These are phyloP conservation scores for Acromyrmex charruanus DNA, from an alignment of 1,140 invertebrate species.

Conservation along the genomic window DNA sequence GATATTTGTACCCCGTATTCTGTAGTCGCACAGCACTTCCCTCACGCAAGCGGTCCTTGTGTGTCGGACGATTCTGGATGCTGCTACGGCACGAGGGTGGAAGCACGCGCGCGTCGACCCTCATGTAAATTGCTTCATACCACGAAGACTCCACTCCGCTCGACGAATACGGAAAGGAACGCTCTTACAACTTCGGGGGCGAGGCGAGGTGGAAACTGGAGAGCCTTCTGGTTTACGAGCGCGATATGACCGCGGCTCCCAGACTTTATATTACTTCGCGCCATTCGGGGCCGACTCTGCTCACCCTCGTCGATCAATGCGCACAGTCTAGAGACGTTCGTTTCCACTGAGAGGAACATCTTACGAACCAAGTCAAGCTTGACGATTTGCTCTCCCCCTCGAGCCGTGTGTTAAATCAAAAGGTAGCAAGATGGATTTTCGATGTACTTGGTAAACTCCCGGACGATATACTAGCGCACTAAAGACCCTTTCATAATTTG, in stretches of 20 bases:
- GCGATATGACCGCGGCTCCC: constrained; percentile 78
- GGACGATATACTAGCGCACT: constrained; percentile 29
- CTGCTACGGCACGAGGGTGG: constrained; percentile 52
- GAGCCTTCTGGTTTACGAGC: constrained; percentile 80
- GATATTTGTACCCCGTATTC: constrained; percentile 56
- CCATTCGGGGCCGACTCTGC: constrained; percentile 72
- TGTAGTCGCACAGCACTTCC: constrained; percentile 26
- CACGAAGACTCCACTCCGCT: constrained; percentile 43
- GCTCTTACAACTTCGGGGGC: constrained; percentile 65
- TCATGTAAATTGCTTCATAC: constrained; percentile 82
- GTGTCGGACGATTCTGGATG: constrained; percentile 41
- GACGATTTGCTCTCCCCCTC: constrained; percentile 66
- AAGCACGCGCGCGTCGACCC: constrained; percentile 68
- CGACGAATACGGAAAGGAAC: constrained; percentile 75
- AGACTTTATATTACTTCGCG: constrained; percentile 82
- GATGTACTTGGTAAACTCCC: constrained; percentile 52
- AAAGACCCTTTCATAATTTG: constrained; percentile 53
- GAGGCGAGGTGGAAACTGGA: constrained; percentile 64
- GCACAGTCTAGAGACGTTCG: constrained; percentile 21
- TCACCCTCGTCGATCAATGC: constrained; percentile 67
- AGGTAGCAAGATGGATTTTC: constrained; percentile 60
- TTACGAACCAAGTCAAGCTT: constrained; percentile 55
- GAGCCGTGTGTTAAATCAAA: constrained; percentile 41
- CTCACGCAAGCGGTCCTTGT: constrained; percentile 13
- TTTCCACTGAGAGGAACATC: constrained; percentile 40